Evolutionary conservation across 2,797 vertebrate species (phyloP), one percentile per base, ranked within the genome.

Genomic region (Gambelia wislizenii): DNA sequence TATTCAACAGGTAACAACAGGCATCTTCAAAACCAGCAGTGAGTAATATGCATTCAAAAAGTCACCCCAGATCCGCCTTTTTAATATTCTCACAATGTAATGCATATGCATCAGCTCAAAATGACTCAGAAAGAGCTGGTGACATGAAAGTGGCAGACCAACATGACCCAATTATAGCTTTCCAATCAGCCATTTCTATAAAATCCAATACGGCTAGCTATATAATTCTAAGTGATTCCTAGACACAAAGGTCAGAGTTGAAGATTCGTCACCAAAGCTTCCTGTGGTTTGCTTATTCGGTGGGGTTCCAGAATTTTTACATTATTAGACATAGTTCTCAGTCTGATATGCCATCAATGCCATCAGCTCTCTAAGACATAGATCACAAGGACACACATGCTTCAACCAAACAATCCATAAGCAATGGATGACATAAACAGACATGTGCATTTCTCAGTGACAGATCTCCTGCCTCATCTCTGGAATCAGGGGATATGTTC

Each of bases 111-210:
- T 84, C 2, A 86, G 59, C 86, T 49, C 64, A 64, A 90, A 91
- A 92, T 83, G 70, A 91, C 8, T 89, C 69, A 86, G 77, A 85
- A 92, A 89, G 69, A 61, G 25, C 39, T 83, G 14, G 30, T 91
- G 83, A 75, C 69, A 61, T 42, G 78, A 90, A 61, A 91, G 64
- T 88, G 70, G 52, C 70, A 85, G 70, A 33, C 4, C 30, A 86
- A 49, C 16, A 22, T 89, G 30, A 89, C 30, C 86, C 82, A 93
- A 93, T 85, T 69, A 90, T 7, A 16, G 79, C 67, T 91, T 86
- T 78, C 67, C 5, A 86, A n/a, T 52, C 90, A 67, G 39, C 54
- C 22, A 72, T 64, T 69, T 83, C 44, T 78, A 86, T 0, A 47
- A n/a, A 83, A 90, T 87, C 79, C 36, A 36, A 56, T 79, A 88